Evolutionary conservation across 2,888 invertebrate species (phyloP).

Genomic region (Leptinotarsa peninsularis): DNA sequence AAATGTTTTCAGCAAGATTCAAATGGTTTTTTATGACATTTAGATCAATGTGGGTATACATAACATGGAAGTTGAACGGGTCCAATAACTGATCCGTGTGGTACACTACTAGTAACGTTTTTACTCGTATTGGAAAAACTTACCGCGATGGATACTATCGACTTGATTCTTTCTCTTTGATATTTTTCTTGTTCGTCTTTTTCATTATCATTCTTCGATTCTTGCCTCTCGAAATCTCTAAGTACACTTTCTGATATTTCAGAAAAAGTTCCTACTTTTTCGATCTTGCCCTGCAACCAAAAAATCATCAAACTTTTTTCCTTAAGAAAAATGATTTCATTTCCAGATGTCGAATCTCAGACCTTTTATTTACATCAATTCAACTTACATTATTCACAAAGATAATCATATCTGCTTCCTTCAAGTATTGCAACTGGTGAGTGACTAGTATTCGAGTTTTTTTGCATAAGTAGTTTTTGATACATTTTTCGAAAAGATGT

Average conservation of each 20-base stretch:
- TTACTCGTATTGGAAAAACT: slow-evolving; percentile 10
- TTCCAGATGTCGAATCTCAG: neutral
- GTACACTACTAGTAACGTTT: too few relatives aligned
- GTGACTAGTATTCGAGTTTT: slow-evolving; percentile 84
- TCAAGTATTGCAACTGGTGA: slow-evolving; percentile 85
- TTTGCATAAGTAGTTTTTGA: slow-evolving; percentile 69
- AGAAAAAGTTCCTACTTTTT: slow-evolving; percentile 70
- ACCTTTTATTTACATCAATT: neutral
- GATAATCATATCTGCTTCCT: slow-evolving; percentile 74
- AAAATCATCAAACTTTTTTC: neutral
- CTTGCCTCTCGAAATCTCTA: slow-evolving; percentile 51
- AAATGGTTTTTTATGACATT: too few relatives aligned
- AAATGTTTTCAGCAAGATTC: too few relatives aligned
- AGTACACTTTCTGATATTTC: slow-evolving; percentile 69
- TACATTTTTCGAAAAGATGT: slow-evolving; percentile 81
- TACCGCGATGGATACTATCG: slow-evolving; percentile 57
- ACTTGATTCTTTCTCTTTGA: slow-evolving; percentile 37
- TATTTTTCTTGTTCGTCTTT: slow-evolving; percentile 44
- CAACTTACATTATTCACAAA: slow-evolving; percentile 72
- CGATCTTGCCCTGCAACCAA: slow-evolving; percentile 71
- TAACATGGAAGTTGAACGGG: too few relatives aligned
- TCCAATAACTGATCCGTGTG: too few relatives aligned
- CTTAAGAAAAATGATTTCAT: neutral
- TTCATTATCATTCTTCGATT: slow-evolving; percentile 46
- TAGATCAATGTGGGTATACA: too few relatives aligned